Conservation (phyloP, 2,888 invertebrate genomes). For the Theristus sp. region DNA sequence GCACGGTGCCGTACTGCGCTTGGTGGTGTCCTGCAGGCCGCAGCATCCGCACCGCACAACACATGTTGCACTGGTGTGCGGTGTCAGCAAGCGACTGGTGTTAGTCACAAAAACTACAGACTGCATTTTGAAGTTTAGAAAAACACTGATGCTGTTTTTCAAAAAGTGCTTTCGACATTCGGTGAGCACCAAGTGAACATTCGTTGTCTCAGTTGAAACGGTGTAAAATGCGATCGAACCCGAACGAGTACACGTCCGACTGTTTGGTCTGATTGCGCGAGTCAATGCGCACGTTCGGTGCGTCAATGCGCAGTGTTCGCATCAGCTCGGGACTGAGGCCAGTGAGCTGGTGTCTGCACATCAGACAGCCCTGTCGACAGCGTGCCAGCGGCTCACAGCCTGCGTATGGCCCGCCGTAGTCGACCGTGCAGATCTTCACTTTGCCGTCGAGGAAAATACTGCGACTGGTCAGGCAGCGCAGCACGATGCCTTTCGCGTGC, state of each 20-base stretch:
- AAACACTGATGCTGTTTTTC: background rate
- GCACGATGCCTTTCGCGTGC: conserved; percentile 35
- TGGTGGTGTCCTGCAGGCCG: too few relatives aligned
- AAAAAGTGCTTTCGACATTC: too few relatives aligned
- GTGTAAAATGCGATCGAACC: too few relatives aligned
- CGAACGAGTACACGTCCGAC: conserved; percentile 28
- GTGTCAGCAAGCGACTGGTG: too few relatives aligned
- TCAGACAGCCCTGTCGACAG: conserved; percentile 21
- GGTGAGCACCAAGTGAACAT: too few relatives aligned
- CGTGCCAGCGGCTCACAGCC: background rate
- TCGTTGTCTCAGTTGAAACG: too few relatives aligned
- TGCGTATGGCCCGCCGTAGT: conserved; percentile 23
- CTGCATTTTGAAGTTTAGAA: background rate
- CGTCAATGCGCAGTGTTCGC: conserved; percentile 13
- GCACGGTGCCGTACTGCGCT: too few relatives aligned
- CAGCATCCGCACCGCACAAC: too few relatives aligned
- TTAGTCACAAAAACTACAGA: background rate
- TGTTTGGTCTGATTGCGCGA: conserved; percentile 14
- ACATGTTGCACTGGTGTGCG: too few relatives aligned
- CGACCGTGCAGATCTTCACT: conserved; percentile 34
- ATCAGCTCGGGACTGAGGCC: conserved; percentile 26
- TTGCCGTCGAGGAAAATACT: conserved; percentile 34
- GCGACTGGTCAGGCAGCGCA: conserved; percentile 31
- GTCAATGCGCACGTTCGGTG: conserved; percentile 15
- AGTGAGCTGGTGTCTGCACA: conserved; percentile 27